phyloP scores from a whole-genome alignment of 2,797 vertebrate genomes.

The Florisuga fusca region DNA sequence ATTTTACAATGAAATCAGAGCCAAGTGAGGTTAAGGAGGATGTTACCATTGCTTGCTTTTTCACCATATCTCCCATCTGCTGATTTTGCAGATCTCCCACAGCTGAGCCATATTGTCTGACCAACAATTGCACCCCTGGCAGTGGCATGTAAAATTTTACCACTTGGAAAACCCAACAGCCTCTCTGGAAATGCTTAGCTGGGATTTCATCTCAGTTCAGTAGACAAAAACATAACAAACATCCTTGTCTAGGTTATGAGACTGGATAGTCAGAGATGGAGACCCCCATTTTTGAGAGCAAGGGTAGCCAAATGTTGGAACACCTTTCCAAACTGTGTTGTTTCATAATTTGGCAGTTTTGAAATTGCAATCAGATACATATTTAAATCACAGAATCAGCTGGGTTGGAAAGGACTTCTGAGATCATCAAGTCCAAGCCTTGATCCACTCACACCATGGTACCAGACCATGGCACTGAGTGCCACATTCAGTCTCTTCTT shows the following conservation, averaged over 20 bases:
- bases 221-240: neutral
- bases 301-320: neutral
- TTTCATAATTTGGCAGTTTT: accelerated
- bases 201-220: neutral
- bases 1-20: neutral
- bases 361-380: neutral
- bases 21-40: neutral
- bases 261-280: neutral
- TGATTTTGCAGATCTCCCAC: neutral
- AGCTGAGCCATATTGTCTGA: neutral
- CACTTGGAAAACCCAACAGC: neutral
- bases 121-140: neutral
- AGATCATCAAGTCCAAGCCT: too few relatives aligned
- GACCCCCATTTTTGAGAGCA: neutral
- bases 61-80: neutral
- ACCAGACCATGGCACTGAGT: too few relatives aligned
- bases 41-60: neutral
- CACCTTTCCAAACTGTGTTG: neutral
- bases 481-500: too few relatives aligned
- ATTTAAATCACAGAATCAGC: too few relatives aligned
- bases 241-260: neutral
- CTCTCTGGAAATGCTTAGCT: neutral
- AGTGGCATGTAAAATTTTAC: accelerated
- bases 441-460: too few relatives aligned
- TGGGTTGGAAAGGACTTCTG: too few relatives aligned